A percentile compares a stretch with the other conserved stretches of the same genome.
phyloP scores from a whole-genome alignment of 2,888 invertebrate species.

The Drosophila tanythrix region DNA sequence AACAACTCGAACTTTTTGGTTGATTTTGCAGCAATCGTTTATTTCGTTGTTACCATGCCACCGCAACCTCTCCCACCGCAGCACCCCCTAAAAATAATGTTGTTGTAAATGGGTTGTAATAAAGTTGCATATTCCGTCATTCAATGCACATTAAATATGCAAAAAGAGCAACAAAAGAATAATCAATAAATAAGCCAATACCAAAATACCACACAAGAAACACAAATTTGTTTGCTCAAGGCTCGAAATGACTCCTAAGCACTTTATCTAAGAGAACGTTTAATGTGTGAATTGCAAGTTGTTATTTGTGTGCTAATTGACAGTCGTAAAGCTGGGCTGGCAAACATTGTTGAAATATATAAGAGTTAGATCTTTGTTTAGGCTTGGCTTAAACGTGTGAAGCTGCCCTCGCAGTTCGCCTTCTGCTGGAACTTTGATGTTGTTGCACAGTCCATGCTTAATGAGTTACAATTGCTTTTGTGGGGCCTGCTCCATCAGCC shows the following conservation, averaged over 20 bases:
- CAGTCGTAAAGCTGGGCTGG: background rate
- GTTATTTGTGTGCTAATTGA: background rate
- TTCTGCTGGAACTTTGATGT: conserved; percentile 53
- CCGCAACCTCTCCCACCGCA: background rate
- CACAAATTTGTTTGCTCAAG: accelerated
- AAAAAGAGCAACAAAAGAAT: background rate
- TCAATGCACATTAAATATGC: background rate
- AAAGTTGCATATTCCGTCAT: background rate
- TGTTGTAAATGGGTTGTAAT: background rate
- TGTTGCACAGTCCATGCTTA: conserved; percentile 65
- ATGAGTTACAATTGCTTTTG: conserved; percentile 77
- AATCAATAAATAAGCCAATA: background rate
- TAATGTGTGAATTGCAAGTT: background rate
- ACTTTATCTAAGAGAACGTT: background rate
- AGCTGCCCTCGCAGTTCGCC: conserved; percentile 37
- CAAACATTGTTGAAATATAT: background rate
- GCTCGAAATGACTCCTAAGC: background rate
- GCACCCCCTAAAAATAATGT: background rate
- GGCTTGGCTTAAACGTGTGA: background rate
- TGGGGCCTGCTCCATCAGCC: conserved; percentile 31
- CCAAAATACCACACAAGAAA: background rate
- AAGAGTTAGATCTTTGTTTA: background rate
- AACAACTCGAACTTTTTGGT: conserved; percentile 45
- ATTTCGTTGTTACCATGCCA: conserved; percentile 1
- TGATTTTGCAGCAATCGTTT: conserved; percentile 37